Evolutionary conservation across 1,140 invertebrate species (phyloP).

Genomic region (Chelonus insularis): DNA sequence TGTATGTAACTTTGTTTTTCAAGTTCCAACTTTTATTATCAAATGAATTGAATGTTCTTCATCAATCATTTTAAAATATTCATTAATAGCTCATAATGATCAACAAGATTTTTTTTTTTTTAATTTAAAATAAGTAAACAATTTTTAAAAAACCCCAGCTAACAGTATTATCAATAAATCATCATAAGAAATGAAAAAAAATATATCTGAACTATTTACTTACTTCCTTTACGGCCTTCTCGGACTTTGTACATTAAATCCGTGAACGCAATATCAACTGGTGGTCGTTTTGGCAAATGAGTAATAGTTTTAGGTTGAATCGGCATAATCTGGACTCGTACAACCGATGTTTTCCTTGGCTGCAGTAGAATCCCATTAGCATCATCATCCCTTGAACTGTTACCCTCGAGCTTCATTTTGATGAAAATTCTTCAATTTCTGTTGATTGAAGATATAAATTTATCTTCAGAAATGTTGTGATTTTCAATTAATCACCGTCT

Average conservation of each 20-base stretch:
- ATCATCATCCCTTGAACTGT: slow-evolving; percentile 49
- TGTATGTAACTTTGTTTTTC: too few relatives aligned
- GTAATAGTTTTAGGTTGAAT: slow-evolving; percentile 76
- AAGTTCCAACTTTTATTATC: too few relatives aligned
- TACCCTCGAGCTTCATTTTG: slow-evolving; percentile 56
- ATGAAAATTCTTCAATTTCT: slow-evolving; percentile 2
- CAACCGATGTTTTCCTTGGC: slow-evolving; percentile 61
- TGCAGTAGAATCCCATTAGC: slow-evolving; percentile 53
- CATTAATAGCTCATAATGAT: too few relatives aligned
- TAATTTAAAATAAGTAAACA: too few relatives aligned
- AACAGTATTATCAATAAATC: too few relatives aligned
- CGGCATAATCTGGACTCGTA: slow-evolving; percentile 68
- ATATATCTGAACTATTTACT: slow-evolving; percentile 60
- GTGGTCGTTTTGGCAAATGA: slow-evolving; percentile 80
- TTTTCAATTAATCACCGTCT: slow-evolving; percentile 1
- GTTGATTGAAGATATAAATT: background rate
- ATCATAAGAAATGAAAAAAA: background rate
- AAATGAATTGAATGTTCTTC: too few relatives aligned
- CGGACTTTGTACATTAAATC: slow-evolving; percentile 84
- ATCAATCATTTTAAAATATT: too few relatives aligned
- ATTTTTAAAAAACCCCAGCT: too few relatives aligned
- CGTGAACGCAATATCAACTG: slow-evolving; percentile 85
- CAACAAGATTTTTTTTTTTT: too few relatives aligned
- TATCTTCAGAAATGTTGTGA: background rate
- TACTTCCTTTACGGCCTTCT: slow-evolving; percentile 77